Percentiles rank a stretch among this genome's conserved stretches.
phyloP scores from a whole-genome alignment of 2,113 vertebrate genomes.

The Poecile atricapillus region DNA sequence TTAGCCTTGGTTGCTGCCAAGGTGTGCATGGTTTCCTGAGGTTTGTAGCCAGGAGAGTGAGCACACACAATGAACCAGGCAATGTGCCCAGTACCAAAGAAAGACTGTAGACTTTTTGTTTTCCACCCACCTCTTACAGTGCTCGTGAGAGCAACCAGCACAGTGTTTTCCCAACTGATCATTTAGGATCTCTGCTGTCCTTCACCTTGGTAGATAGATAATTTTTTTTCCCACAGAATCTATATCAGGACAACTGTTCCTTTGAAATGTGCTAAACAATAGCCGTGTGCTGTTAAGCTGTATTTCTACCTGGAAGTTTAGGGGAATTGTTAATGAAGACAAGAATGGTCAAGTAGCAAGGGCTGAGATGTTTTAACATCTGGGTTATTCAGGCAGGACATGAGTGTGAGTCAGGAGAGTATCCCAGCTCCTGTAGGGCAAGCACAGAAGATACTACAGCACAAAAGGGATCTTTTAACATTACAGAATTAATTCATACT shows the following conservation, averaged over 20 bases:
- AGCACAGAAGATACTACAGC: not conserved
- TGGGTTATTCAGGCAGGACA: not conserved
- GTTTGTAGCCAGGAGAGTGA: not conserved
- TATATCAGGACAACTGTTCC: not conserved
- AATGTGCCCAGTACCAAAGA: not conserved
- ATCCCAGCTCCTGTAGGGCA: not conserved
- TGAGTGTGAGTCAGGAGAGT: not conserved
- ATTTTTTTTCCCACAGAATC: not conserved
- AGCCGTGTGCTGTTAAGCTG: not conserved
- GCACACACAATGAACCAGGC: not conserved
- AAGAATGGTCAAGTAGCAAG: not conserved
- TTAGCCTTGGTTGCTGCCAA: not conserved
- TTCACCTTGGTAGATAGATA: not conserved
- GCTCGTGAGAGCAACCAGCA: not conserved
- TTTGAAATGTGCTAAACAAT: not conserved
- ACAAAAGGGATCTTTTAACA: not conserved
- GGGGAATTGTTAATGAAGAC: not conserved
- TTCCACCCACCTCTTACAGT: not conserved
- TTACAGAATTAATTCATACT: not conserved
- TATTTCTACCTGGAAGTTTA: not conserved
- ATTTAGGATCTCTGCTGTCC: not conserved
- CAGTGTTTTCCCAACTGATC: not conserved
- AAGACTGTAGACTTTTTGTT: not conserved
- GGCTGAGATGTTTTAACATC: not conserved
- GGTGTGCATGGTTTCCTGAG: not conserved